Conservation (phyloP, 2,797 vertebrate species). For the Malurus leucopterus region DNA sequence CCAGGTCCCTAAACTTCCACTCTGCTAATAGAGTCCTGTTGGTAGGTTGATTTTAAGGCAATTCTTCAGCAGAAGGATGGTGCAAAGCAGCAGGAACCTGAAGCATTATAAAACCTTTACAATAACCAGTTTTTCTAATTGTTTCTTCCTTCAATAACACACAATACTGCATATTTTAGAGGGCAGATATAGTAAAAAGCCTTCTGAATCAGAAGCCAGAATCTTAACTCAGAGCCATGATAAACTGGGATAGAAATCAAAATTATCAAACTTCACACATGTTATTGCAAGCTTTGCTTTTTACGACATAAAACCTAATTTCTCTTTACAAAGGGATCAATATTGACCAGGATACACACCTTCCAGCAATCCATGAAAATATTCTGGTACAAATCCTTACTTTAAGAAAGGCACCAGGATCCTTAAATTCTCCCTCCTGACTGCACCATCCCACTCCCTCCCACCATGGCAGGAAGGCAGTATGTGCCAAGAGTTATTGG, state of each 20-base stretch:
- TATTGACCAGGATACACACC: background rate
- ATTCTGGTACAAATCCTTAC: background rate
- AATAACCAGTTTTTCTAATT: background rate
- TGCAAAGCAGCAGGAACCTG: background rate
- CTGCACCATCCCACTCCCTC: background rate
- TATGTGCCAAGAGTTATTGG: constrained; percentile 26
- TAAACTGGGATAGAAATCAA: background rate
- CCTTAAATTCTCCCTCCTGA: background rate
- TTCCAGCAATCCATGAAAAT: background rate
- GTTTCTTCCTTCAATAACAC: background rate
- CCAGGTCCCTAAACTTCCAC: background rate
- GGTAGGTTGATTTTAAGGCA: background rate
- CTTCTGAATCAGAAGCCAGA: background rate
- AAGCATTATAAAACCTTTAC: background rate
- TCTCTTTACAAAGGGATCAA: background rate
- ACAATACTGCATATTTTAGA: background rate
- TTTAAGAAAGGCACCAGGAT: background rate
- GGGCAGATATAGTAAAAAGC: background rate
- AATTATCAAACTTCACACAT: background rate
- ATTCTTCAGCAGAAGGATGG: background rate
- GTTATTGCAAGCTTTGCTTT: background rate
- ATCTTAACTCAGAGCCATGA: background rate
- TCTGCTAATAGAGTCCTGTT: background rate
- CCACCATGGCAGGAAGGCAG: background rate
- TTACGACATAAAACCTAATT: background rate